Base-by-base conservation (phyloP, 1,140 invertebrate species). In the Pseudomyrmex sp. region DNA sequence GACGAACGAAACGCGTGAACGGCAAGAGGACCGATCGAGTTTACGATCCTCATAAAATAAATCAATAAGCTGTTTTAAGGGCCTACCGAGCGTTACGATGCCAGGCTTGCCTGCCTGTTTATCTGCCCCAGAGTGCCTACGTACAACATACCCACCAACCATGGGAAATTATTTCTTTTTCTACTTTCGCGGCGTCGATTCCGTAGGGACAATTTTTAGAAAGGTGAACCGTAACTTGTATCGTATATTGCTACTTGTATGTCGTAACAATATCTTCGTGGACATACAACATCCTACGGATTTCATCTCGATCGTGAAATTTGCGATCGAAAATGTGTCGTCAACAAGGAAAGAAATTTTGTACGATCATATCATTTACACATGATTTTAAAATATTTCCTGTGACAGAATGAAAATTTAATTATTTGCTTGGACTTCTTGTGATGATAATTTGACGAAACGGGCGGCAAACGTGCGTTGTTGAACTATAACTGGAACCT, bases 11-110 rank as follows among this genome's bases (percentile, higher is more conserved):
- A 18, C 58, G 72, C 35, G 26, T 12, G 70, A 56, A 26, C 72
- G 80, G 77, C 76, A 69, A 72, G 69, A 80, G 66, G 54, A 58
- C 52, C 83, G 87, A 88, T 88, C 86, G 66, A 82, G 50, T 88
- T 88, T 88, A 88, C 86, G 87, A 88, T 84, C 83, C 50, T 88
- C 87, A 76, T 88, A 88, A 88, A 88, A 88, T 88, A 87, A 88
- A 88, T 88, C 87, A 85, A 88, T 88, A 82, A 80, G 66, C 76
- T 80, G 76, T 80, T 80, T 80, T 80, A 80, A 80, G 76, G 68
- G 66, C 76, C 76, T 72, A 70, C 66, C 76, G 66, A 79, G 35
- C 65, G 65, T 79, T 79, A 79, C 20, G 65, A 46, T 20, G n/a
- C n/a, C 48, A 23, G 20, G 63, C n/a, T 13, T 65, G 61, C 61